Evolutionary conservation across 2,113 vertebrate genomes (phyloP), one percentile per base, ranked within the genome.

Genomic region (Leiothrix lutea): DNA sequence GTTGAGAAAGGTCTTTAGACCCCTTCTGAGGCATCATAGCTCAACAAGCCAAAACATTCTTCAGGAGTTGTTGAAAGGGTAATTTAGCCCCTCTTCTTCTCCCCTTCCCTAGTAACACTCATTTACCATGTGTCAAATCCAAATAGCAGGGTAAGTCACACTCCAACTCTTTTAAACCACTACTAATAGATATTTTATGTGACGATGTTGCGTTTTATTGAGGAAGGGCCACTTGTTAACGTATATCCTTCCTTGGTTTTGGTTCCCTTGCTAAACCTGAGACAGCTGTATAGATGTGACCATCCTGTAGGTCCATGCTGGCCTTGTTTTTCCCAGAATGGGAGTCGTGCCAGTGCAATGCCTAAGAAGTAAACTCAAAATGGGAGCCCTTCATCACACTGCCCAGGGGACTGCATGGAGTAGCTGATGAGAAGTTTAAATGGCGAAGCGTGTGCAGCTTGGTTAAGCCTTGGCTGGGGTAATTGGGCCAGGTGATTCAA

Each of bases 131-230:
- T 81, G 86, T 97, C 62, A 48, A 96, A 97, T 97, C 97, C 89
- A 92, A 88, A 95, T 84, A 90, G 83, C 82, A 80, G 6, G 31
- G 47, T 57, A 95, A 95, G 66, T 96, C 36, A 33, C 29, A 90
- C 57, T 81, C 65, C 48, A 95, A 74, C 47, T 96, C 51, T 94
- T 87, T 60, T 79, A 96, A 95, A 96, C 93, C 66, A 95, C 33
- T 95, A 92, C 91, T 87, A 88, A 96, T 80, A 78, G 35, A 24
- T 97, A 95, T 96, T 96, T 96, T 90, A 97, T 95, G 71, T 94
- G 91, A 91, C 82, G 91, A 28, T 86, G 57, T 94, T 96, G 50
- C 94, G 79, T 97, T 97, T 97, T 96, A 96, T 94, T 84, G 65
- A 84, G 28, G 81, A 96, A 94, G 92, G 93, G 66, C 56, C 14